Base-by-base conservation (phyloP, 2,888 invertebrate species). In the Taenaris catops region DNA sequence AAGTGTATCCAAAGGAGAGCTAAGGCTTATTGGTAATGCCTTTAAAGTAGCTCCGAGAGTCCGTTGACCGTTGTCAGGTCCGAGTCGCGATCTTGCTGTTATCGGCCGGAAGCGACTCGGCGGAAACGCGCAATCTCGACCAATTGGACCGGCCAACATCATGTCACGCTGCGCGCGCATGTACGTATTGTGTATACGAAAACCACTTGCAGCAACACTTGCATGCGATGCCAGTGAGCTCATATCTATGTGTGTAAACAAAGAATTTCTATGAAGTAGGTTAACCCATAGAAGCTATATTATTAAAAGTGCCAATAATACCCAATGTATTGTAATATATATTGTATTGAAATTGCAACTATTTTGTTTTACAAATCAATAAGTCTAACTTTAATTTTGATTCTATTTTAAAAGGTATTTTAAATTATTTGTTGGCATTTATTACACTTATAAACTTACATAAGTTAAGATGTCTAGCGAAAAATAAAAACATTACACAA, bases 71-170 rank as follows among this genome's bases (percentile, higher is more conserved):
- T 60, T 65, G 63, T 58, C 55, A 41, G 48, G 64, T 61, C 48
- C 50, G 49, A 49, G 58, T 55, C 57, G 52, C 53, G 61, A 62
- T 76, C 73, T 78, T 78, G 72, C 68, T 69, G 78, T 72, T 83
- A 83, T 80, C 81, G 68, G 54, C 66, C 84, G 86, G 86, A 84
- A 86, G 75, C 61, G 25, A 45, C 57, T 58, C 70, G 69, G 63
- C 84, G 86, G 86, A 86, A 81, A 67, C 65, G 63, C 71, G 79
- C 84, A 86, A 86, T 86, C 84, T 84, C 81, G 62, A 71, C 80
- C 83, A 86, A 86, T 86, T 86, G 84, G 83, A 71, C 58, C 52
- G 58, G 53, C 32, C 17, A 7, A 18, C n/a, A 2, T 2, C 55
- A 61, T 69, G 81, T 80, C 84, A 84, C 76, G 84, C 71, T 57